Evolutionary conservation across 1,140 invertebrate genomes (phyloP).

Genomic region (Hypothenemus hampei): DNA sequence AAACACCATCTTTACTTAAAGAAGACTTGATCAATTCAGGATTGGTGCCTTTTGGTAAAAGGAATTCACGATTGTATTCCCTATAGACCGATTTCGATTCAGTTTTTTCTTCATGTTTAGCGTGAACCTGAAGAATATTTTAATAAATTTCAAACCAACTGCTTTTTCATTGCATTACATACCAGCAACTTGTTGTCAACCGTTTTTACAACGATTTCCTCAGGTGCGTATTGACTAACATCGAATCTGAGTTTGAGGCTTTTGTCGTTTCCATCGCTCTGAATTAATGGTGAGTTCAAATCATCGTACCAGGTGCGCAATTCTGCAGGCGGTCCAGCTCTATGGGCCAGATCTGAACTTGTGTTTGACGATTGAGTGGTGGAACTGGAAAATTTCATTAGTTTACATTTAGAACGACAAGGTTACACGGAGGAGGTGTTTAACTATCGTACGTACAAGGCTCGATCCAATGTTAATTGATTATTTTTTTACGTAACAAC

Average conservation of each 20-base stretch:
- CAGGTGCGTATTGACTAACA: slow-evolving; percentile 89
- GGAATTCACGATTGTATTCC: slow-evolving; percentile 93
- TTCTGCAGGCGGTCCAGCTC: slow-evolving; percentile 44
- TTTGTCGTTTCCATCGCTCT: slow-evolving; percentile 85
- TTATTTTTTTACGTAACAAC: no score
- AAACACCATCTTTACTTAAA: slow-evolving; percentile 85
- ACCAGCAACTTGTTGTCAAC: slow-evolving; percentile 94
- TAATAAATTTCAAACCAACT: neutral
- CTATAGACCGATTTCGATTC: slow-evolving; percentile 92
- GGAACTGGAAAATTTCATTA: slow-evolving; percentile 56
- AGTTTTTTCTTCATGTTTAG: slow-evolving; percentile 93
- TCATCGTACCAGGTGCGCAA: slow-evolving; percentile 65
- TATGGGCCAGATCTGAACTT: slow-evolving; percentile 51
- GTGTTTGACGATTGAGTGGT: slow-evolving; percentile 53
- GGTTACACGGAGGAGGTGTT: no score
- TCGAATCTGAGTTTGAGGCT: slow-evolving; percentile 88
- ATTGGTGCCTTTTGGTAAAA: slow-evolving; percentile 89
- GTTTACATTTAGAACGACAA: no score
- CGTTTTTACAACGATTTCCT: slow-evolving; percentile 95
- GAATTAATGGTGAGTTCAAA: slow-evolving; percentile 87
- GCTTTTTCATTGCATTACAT: slow-evolving; percentile 42
- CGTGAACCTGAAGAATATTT: slow-evolving; percentile 71
- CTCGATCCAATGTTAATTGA: no score
- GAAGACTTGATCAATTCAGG: slow-evolving; percentile 88
- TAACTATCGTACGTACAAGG: no score